Evolutionary conservation across 2,113 vertebrate species (phyloP).

Genomic region (Ammodytes marinus): DNA sequence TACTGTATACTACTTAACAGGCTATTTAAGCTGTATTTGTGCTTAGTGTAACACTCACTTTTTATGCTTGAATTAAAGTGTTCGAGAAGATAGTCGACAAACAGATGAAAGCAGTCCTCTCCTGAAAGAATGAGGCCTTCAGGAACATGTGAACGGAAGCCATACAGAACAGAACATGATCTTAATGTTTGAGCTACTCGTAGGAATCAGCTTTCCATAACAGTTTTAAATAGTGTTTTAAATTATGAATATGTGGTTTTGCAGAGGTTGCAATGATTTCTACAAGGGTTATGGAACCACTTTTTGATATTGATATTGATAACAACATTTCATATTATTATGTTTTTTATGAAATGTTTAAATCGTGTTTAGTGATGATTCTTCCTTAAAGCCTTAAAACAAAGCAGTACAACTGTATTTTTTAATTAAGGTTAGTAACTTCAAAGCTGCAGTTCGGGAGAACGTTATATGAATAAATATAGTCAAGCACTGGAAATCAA

Average conservation of each 20-base stretch:
- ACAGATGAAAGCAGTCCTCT: conserved; percentile 60
- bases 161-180: neutral
- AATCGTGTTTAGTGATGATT: neutral
- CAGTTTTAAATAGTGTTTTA: neutral
- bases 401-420: neutral
- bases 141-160: neutral
- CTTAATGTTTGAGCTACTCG: neutral
- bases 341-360: neutral
- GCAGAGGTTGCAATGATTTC: neutral
- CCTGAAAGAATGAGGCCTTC: conserved; percentile 43
- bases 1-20: neutral
- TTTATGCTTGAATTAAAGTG: conserved; percentile 30
- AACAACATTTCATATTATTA: neutral
- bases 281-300: neutral
- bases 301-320: neutral
- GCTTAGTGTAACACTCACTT: neutral
- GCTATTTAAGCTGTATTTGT: neutral
- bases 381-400: neutral
- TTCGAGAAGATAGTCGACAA: neutral
- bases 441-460: no score
- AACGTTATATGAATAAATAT: conserved; percentile 3
- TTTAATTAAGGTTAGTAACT: neutral
- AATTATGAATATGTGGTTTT: neutral
- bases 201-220: neutral
- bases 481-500: conserved; percentile 1